Percentiles rank a stretch among this genome's conserved stretches.
Conservation (phyloP, 2,888 invertebrate species). For the Dusona sp. region DNA sequence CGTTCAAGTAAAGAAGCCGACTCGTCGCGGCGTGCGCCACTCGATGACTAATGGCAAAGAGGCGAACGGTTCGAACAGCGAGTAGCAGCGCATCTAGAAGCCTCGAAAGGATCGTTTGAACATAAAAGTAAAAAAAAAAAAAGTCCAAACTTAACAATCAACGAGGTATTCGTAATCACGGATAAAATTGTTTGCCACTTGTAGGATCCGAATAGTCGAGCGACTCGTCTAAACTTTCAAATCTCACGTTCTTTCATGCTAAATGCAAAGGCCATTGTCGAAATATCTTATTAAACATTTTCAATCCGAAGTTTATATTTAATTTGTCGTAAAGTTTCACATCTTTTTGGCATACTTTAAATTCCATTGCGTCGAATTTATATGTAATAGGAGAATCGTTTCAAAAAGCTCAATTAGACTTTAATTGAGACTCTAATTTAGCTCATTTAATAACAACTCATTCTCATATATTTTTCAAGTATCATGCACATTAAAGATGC, state of each 20-base stretch:
- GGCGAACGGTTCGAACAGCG: slow-evolving; percentile 34
- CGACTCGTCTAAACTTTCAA: background rate
- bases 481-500: no score
- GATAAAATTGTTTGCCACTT: slow-evolving; percentile 42
- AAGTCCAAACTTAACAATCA: slow-evolving; percentile 69
- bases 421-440: no score
- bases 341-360: no score
- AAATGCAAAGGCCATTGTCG: background rate
- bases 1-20: slow-evolving; percentile 66
- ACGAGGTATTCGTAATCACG: slow-evolving; percentile 64
- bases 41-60: slow-evolving; percentile 71
- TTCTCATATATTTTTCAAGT: no score
- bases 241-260: slow-evolving; percentile 2
- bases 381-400: no score
- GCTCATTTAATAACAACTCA: no score
- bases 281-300: background rate
- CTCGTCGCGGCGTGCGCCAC: slow-evolving; percentile 67
- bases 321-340: no score
- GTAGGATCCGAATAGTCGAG: slow-evolving; percentile 23
- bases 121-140: slow-evolving; percentile 15
- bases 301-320: background rate
- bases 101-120: slow-evolving; percentile 58
- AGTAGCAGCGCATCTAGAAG: slow-evolving; percentile 36
- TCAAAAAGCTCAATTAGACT: no score
- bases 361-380: no score